Evolutionary conservation across 2,797 vertebrate species (phyloP).

Genomic region (Acanthopagrus latus): DNA sequence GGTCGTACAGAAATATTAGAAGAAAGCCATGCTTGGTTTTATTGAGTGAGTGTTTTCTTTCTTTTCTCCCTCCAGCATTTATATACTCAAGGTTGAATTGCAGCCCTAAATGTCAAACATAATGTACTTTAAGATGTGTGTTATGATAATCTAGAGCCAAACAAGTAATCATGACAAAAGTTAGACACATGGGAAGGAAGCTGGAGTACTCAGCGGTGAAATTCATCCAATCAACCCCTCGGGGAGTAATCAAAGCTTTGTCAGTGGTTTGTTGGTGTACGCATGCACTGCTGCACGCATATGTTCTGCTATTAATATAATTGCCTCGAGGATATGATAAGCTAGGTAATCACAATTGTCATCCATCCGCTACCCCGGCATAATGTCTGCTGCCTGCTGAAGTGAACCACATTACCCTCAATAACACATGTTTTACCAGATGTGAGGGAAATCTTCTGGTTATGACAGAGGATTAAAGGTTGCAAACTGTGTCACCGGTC

Average conservation of each 20-base stretch:
- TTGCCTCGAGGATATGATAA: slow-evolving; percentile 78
- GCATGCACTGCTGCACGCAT: slow-evolving; percentile 24
- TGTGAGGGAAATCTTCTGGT: not conserved
- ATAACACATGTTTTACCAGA: slow-evolving; percentile 29
- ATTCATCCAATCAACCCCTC: slow-evolving; percentile 79
- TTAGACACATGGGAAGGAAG: slow-evolving; percentile 51
- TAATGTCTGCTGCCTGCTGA: slow-evolving; percentile 25
- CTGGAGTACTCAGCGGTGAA: slow-evolving; percentile 60
- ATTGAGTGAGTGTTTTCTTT: not conserved
- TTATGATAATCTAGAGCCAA: slow-evolving; percentile 27
- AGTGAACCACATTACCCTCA: slow-evolving; percentile 20
- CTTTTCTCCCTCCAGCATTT: not conserved
- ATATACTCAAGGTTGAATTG: slow-evolving; percentile 2
- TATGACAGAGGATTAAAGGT: slow-evolving; percentile 1
- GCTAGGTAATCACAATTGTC: slow-evolving; percentile 77
- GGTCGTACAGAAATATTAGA: not conserved
- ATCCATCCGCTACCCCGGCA: slow-evolving; percentile 58
- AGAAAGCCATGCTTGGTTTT: not conserved
- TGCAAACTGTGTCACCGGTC: slow-evolving; percentile 1
- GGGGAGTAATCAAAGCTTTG: slow-evolving; percentile 78
- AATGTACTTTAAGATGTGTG: slow-evolving; percentile 16
- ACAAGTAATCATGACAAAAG: slow-evolving; percentile 59
- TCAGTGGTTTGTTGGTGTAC: slow-evolving; percentile 52
- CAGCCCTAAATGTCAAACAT: slow-evolving; percentile 36
- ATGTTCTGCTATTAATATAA: slow-evolving; percentile 77